Percentiles rank a stretch among this genome's conserved stretches.
phyloP scores from a whole-genome alignment of 2,888 invertebrate genomes.

The Sesia bembeciformis region DNA sequence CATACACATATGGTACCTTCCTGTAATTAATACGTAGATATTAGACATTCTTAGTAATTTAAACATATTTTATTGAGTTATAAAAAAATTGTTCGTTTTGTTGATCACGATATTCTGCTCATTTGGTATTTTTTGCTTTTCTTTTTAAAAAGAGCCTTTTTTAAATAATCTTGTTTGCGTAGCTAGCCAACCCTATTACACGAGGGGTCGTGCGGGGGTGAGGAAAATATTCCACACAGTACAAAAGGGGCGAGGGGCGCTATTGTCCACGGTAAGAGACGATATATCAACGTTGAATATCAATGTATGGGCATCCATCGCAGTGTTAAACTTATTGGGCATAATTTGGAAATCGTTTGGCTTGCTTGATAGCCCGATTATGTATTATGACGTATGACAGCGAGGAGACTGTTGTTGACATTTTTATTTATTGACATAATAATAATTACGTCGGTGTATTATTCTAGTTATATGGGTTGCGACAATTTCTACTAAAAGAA shows the following conservation, averaged over 20 bases:
- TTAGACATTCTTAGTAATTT: no score
- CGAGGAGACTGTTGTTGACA: conserved; percentile 1
- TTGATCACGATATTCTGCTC: no score
- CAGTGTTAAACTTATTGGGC: conserved; percentile 28
- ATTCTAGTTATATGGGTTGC: no score
- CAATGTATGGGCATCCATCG: conserved; percentile 54
- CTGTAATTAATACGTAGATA: no score
- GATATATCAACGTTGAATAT: conserved; percentile 63
- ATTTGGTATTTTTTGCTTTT: no score
- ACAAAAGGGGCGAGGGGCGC: conserved; percentile 1
- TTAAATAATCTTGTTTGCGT: neutral
- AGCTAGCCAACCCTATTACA: conserved; percentile 24
- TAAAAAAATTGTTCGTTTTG: no score
- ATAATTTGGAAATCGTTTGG: conserved; percentile 51
- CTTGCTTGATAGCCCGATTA: conserved; percentile 43
- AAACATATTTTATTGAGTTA: no score
- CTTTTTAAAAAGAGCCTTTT: no score
- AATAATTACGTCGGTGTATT: no score
- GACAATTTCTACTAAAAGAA: no score
- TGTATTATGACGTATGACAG: conserved; percentile 32
- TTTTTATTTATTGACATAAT: neutral
- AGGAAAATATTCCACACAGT: conserved; percentile 15
- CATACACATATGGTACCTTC: no score
- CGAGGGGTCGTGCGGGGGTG: conserved; percentile 27
- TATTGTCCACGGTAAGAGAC: conserved; percentile 21